Base-by-base conservation (phyloP, 2,113 vertebrate genomes). In the Colossoma macropomum region DNA sequence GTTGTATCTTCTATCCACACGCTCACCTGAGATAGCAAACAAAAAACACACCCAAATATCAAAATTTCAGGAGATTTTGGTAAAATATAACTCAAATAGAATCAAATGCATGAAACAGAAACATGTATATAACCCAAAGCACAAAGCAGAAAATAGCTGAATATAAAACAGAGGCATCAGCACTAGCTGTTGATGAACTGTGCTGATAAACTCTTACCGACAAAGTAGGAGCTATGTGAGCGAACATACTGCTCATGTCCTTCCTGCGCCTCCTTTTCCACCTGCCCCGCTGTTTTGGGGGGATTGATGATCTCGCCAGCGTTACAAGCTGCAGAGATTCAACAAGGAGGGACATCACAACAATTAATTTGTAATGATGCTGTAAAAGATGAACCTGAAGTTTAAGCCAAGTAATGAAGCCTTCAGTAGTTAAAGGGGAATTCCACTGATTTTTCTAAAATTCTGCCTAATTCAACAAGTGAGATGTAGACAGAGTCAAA, bases 1-100 rank as follows among this genome's bases (percentile, higher is more conserved):
- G 68, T 95, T 87, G 63, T 97, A 97, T 28, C 95, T 96, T 82
- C 96, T 92, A 50, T 96, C 93, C 72, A 95, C 85, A 81, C 80
- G 68, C 84, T 98, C 96, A 30, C 96, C 97, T 98, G 83, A 17
- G 38, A 62, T 1, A 60, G 12, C 19, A n/a, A 77, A 34, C 17
- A 13, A 12, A 25, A 73, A 48, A 17, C 34, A 17, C 34, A 72
- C 15, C 17, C 25, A 56, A 65, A 54, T 52, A 17, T 4, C 17
- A 17, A 1, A 15, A 17, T 3, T 52, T 52, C 16, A 17, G 50
- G 15, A 17, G 50, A 52, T 52, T 52, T 19, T 8, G 16, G 2
- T 3, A 3, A 17, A 17, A 1, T 52, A 17, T 17, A 8, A 16
- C 13, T 52, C 13, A 52, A n/a, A 2, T 52, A 9, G 15, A 66